Conservation (phyloP, 2,797 vertebrate genomes). For the Chiropotes sagulatus region DNA sequence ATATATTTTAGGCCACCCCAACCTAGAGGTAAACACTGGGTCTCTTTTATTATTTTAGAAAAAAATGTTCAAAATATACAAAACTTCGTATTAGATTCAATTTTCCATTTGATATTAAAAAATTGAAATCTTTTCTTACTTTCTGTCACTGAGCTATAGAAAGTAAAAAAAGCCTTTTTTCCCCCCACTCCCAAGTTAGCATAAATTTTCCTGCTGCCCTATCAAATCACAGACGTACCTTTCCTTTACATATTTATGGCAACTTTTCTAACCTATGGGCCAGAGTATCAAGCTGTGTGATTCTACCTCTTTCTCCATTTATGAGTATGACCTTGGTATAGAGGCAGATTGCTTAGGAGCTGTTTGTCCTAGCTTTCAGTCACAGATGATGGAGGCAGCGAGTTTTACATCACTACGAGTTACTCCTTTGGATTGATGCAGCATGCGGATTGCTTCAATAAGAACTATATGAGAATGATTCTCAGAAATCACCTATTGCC, state of each 20-base stretch:
- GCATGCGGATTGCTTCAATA: not conserved
- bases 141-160: not conserved
- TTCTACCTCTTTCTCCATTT: not conserved
- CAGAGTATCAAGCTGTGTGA: not conserved
- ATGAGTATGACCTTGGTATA: not conserved
- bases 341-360: not conserved
- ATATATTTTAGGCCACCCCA: not conserved
- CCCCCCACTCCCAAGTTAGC: not conserved
- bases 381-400: not conserved
- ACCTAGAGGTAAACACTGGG: not conserved
- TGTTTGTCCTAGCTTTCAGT: not conserved
- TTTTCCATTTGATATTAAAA: not conserved
- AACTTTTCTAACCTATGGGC: not conserved
- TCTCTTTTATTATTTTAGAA: not conserved
- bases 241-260: not conserved
- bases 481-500: not conserved
- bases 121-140: not conserved
- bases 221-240: not conserved
- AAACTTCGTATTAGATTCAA: not conserved
- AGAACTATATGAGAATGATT: not conserved
- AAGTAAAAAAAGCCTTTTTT: not conserved
- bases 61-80: not conserved
- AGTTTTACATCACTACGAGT: not conserved
- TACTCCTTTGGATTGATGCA: not conserved
- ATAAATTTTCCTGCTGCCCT: not conserved